Base-by-base conservation (phyloP, 2,113 vertebrate genomes). In the Pomatorhinus ruficollis region DNA sequence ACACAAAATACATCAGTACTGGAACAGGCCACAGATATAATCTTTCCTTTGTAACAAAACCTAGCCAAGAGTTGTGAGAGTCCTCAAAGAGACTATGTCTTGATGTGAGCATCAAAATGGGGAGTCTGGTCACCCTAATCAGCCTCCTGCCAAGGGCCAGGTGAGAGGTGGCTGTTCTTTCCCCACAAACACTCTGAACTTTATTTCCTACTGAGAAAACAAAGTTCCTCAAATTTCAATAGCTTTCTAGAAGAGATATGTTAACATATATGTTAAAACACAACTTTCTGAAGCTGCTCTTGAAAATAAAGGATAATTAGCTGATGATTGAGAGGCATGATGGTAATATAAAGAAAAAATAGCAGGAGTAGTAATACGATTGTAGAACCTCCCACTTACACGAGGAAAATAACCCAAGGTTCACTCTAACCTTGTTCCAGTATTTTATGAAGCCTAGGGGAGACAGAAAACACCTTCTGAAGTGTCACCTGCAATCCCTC, bases 371-470 rank as follows among this genome's bases (percentile, higher is more conserved):
- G 40, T 22, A 54, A 56, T 45, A 76, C 20, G 21, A 45, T 15
- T 64, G 18, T 61, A 77, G 61, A 81, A 6, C 69, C 17, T 3
- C 87, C 37, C 69, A 59, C 25, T 44, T 28, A 28, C 27, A 85
- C 31, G 68, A 37, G 59, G 66, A 70, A 83, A 83, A 88, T 57
- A 90, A 88, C 28, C n/a, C 15, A 76, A 75, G 86, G 84, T 95
- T 97, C 89, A 77, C 49, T 91, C 56, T 96, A 94, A 97, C 84
- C 92, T 90, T 95, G 71, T 80, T 95, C 72, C 84, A 78, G 10
- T 54, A 84, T 94, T 97, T 97, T 80, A 57, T 40, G 54, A 78
- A 95, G 81, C 92, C 90, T 64, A 28, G 64, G 66, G 61, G 61
- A 94, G 85, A 89, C 75, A 90, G 68, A 65, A 91, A 95, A 87